Percentiles rank a stretch among this genome's conserved stretches.
Conservation (phyloP, 2,797 vertebrate species). For the Bothrops alternatus region DNA sequence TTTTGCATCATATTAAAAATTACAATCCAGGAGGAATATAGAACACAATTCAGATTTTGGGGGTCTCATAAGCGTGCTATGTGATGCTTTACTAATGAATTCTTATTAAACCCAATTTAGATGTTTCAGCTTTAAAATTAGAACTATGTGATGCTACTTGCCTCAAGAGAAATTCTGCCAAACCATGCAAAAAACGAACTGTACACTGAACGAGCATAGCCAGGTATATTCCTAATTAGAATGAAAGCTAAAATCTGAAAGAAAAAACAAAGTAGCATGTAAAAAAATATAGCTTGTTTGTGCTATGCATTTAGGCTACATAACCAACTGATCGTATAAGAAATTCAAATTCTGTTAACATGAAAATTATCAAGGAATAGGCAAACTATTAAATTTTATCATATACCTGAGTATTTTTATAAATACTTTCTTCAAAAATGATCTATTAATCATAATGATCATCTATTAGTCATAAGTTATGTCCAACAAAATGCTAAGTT, state of each 20-base stretch:
- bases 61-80: not conserved
- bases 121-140: not conserved
- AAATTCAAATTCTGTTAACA: not conserved
- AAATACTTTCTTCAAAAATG: not conserved
- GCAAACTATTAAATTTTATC: not conserved
- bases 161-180: constrained; percentile 97
- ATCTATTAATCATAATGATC: not conserved
- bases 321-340: not conserved
- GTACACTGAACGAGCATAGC: constrained; percentile 90
- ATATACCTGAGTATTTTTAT: not conserved
- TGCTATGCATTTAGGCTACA: constrained; percentile 1
- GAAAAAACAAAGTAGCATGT: constrained; percentile 12
- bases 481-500: not conserved
- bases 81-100: not conserved
- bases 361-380: not conserved
- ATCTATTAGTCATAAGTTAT: not conserved
- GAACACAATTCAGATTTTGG: not conserved
- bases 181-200: constrained; percentile 99
- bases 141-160: constrained; percentile 63
- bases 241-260: constrained; percentile 93
- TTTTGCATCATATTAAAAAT: not conserved
- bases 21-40: not conserved
- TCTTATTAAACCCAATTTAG: not conserved
- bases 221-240: constrained; percentile 97
- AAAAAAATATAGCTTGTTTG: not conserved